Evolutionary conservation across 2,888 invertebrate species (phyloP).

Genomic region (Cantharis flavilabris): DNA sequence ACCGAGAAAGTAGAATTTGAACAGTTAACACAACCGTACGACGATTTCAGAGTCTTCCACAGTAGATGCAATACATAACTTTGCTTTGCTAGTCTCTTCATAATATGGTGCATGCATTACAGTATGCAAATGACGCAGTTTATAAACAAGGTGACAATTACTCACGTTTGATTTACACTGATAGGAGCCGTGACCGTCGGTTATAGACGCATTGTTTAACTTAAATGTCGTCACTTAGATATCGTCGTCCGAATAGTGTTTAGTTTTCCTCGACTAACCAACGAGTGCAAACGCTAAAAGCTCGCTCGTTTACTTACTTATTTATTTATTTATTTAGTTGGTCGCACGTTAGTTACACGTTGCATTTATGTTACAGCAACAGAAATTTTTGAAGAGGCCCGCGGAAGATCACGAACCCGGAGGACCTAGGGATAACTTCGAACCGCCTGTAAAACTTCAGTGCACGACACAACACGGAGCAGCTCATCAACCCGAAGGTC

Average conservation of each 20-base stretch:
- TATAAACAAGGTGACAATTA: slow-evolving; percentile 40
- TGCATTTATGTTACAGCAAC: slow-evolving; percentile 66
- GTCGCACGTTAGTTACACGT: slow-evolving; percentile 4
- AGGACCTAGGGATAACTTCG: slow-evolving; percentile 56
- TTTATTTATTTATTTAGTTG: not conserved
- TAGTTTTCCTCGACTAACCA: slow-evolving; percentile 15
- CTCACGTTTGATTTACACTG: slow-evolving; percentile 34
- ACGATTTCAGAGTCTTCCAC: slow-evolving; percentile 17
- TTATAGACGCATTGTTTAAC: slow-evolving; percentile 31
- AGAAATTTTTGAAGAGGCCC: slow-evolving; percentile 79
- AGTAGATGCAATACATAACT: slow-evolving; percentile 17
- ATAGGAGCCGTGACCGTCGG: slow-evolving; percentile 31
- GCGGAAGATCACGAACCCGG: slow-evolving; percentile 68
- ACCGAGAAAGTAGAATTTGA: slow-evolving; percentile 29
- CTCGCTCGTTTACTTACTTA: not conserved
- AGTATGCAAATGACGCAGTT: slow-evolving; percentile 41
- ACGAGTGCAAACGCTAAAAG: slow-evolving; percentile 12
- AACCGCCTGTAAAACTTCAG: slow-evolving; percentile 78
- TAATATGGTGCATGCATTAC: slow-evolving; percentile 27
- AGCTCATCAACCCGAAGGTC: slow-evolving; percentile 58
- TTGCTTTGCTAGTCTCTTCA: slow-evolving; percentile 19
- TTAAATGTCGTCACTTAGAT: slow-evolving; percentile 27
- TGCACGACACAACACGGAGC: slow-evolving; percentile 61
- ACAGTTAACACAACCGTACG: slow-evolving; percentile 27
- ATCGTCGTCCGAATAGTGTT: slow-evolving; percentile 23